These are phyloP conservation scores for Sigmodon hispidus DNA, from an alignment of 2,113 vertebrate species.

Conservation along the genomic window DNA sequence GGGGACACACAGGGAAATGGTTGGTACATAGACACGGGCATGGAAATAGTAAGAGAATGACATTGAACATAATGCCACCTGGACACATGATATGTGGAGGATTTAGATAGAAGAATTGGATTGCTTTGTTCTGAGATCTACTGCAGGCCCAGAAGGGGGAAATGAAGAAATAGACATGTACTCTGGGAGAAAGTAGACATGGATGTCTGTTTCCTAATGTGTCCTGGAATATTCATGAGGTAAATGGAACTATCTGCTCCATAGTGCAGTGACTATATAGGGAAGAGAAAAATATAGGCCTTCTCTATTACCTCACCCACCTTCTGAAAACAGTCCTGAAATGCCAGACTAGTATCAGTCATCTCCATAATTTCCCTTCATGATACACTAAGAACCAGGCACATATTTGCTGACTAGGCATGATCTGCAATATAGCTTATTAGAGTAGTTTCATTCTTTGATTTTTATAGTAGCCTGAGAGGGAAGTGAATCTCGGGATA, in stretches of 20 bases:
- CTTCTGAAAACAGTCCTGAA: conserved; percentile 5
- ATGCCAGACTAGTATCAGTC: neutral
- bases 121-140: neutral
- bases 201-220: neutral
- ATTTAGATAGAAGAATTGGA: neutral
- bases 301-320: neutral
- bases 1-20: neutral
- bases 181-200: neutral
- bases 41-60: conserved; percentile 37
- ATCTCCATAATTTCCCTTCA: neutral
- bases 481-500: neutral
- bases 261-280: neutral
- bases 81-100: neutral
- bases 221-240: neutral
- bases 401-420: neutral
- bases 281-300: neutral
- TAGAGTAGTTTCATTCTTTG: neutral
- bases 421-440: neutral
- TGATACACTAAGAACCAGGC: neutral
- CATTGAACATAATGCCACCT: neutral
- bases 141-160: conserved; percentile 5
- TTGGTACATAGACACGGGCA: neutral
- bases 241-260: neutral
- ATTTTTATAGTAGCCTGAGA: neutral
- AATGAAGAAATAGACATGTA: neutral